phyloP scores from a whole-genome alignment of 2,888 invertebrate species.

The Macrophya alboannulata region DNA sequence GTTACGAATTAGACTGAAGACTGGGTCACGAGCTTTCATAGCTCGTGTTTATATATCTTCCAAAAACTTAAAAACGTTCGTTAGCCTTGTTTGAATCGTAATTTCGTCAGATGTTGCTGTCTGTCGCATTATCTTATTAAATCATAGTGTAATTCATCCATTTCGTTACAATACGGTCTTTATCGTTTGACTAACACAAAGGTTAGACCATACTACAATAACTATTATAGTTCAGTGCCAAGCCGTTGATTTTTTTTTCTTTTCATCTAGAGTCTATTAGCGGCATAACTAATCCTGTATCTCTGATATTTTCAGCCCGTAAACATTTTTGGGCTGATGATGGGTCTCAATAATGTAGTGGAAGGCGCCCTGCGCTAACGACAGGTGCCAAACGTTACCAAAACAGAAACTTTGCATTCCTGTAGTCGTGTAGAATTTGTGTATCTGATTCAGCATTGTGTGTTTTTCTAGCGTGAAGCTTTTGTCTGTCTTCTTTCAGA shows the following conservation, averaged over 20 bases:
- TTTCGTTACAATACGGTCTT: too few relatives aligned
- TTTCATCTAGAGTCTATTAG: neutral
- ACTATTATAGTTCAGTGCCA: neutral
- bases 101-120: too few relatives aligned
- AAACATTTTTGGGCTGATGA: conserved; percentile 18
- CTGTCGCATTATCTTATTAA: too few relatives aligned
- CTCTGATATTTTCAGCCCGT: conserved; percentile 24
- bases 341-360: conserved; percentile 17
- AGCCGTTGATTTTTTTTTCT: neutral
- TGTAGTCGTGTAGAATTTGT: neutral
- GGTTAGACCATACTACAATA: neutral
- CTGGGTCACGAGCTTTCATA: too few relatives aligned
- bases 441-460: conserved; percentile 7
- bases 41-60: too few relatives aligned
- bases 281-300: neutral
- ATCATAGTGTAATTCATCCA: too few relatives aligned
- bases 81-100: too few relatives aligned
- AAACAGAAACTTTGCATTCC: conserved; percentile 25
- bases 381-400: neutral
- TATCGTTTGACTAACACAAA: neutral
- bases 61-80: too few relatives aligned
- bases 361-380: neutral
- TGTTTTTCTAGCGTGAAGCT: neutral
- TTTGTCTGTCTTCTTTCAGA: conserved; percentile 22
- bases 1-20: too few relatives aligned